Evolutionary conservation across 1,140 invertebrate genomes (phyloP).

Genomic region (Holotrichia oblita): DNA sequence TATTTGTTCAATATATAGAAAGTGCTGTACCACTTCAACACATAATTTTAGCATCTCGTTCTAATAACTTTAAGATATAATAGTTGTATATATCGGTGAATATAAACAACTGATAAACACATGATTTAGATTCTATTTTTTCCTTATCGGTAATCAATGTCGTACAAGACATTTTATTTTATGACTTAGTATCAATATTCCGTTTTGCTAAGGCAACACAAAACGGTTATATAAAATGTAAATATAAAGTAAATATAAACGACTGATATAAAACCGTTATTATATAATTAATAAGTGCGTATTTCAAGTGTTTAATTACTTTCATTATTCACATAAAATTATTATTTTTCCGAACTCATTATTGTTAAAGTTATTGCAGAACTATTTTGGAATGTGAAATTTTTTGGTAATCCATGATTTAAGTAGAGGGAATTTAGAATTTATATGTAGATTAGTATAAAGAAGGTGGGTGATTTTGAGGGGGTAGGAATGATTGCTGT

Average conservation of each 20-base stretch:
- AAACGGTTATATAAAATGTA: no score
- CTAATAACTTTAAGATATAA: conserved; percentile 3
- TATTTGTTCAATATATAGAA: background rate
- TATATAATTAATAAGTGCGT: no score
- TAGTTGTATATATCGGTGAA: background rate
- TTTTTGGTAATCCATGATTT: background rate
- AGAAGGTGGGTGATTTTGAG: conserved; percentile 14
- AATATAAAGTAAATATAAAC: no score
- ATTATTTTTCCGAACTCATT: no score
- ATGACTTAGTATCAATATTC: background rate
- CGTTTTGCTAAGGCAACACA: background rate
- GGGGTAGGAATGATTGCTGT: conserved; percentile 44
- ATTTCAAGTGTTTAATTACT: no score
- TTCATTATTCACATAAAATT: no score
- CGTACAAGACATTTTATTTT: background rate
- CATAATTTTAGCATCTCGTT: background rate
- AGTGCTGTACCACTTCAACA: background rate
- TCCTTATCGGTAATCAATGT: conserved; percentile 6
- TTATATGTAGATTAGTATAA: conserved; percentile 3
- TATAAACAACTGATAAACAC: conserved; percentile 34
- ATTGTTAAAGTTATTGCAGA: no score
- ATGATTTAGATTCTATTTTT: conserved; percentile 3
- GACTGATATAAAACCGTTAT: no score
- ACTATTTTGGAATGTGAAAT: conserved; percentile 6
- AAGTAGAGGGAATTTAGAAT: conserved; percentile 10